phyloP scores from a whole-genome alignment of 1,140 invertebrate genomes.

The Neoseiulus cucumeris region DNA sequence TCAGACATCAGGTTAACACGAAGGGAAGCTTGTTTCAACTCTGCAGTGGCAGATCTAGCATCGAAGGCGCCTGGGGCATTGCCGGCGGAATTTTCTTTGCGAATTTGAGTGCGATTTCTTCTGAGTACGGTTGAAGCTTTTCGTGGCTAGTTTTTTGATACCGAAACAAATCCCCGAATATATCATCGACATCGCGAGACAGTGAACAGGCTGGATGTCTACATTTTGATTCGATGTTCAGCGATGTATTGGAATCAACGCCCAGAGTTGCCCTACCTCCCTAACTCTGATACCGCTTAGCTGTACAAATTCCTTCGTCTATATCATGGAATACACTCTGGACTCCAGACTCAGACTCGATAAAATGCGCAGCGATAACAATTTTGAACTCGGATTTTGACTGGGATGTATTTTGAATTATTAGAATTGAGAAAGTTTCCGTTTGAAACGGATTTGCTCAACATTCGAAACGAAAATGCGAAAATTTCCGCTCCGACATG shows the following conservation, averaged over 20 bases:
- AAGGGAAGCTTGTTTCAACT: not conserved
- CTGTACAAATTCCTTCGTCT: not conserved
- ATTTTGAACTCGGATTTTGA: too few species aligned
- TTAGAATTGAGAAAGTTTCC: too few species aligned
- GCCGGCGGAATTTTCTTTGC: not conserved
- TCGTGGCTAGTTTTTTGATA: not conserved
- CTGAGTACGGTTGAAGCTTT: not conserved
- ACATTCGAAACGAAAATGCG: too few species aligned
- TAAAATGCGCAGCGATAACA: too few species aligned
- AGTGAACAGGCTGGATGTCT: too few species aligned
- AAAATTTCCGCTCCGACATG: too few species aligned
- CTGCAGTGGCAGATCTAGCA: not conserved
- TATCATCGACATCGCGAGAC: too few species aligned
- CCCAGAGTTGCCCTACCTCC: not conserved
- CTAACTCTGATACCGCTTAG: not conserved
- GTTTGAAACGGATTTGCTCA: too few species aligned
- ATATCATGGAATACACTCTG: not conserved
- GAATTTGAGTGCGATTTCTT: not conserved
- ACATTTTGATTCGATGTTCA: not conserved
- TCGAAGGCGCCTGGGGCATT: not conserved
- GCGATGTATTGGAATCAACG: not conserved
- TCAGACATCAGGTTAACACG: not conserved
- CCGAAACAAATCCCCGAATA: not conserved
- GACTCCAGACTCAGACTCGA: not conserved
- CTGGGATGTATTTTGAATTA: too few species aligned